Evolutionary conservation across 1,140 invertebrate genomes (phyloP).

Genomic region (Papilio glaucus): DNA sequence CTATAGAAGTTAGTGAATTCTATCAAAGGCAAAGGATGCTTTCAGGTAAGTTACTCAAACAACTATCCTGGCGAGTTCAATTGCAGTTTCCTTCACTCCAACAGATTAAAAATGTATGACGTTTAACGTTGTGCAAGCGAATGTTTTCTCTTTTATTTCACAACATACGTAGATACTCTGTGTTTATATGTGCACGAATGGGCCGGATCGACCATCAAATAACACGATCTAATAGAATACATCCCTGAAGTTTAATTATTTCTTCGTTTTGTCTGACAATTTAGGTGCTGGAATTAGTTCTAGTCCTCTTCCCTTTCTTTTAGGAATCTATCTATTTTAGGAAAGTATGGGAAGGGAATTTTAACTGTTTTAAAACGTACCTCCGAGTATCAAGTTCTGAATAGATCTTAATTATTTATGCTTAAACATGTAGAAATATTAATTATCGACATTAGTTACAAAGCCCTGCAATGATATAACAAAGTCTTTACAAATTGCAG

Average conservation of each 20-base stretch:
- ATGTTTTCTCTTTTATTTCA: not conserved
- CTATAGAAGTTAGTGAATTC: not conserved
- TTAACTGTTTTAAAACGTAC: too few relatives aligned
- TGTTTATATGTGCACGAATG: too few relatives aligned
- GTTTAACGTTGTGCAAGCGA: not conserved
- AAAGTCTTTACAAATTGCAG: slow-evolving; percentile 9
- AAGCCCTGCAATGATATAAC: not conserved
- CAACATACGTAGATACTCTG: not conserved
- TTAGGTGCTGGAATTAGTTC: too few relatives aligned
- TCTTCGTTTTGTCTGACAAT: too few relatives aligned
- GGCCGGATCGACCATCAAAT: too few relatives aligned
- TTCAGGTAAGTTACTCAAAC: not conserved
- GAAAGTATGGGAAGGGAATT: too few relatives aligned
- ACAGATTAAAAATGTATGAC: not conserved
- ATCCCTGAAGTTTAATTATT: too few relatives aligned
- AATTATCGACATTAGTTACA: not conserved
- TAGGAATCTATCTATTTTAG: too few relatives aligned
- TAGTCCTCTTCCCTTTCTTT: too few relatives aligned
- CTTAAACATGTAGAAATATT: not conserved
- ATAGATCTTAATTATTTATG: too few relatives aligned
- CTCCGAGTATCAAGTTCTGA: too few relatives aligned
- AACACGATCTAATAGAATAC: too few relatives aligned
- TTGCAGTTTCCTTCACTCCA: not conserved
- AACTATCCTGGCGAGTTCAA: not conserved
- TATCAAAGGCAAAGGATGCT: not conserved